Evolutionary conservation across 2,888 invertebrate species (phyloP), one percentile per base, ranked within the genome.

Genomic region (Amaurobius ferox): DNA sequence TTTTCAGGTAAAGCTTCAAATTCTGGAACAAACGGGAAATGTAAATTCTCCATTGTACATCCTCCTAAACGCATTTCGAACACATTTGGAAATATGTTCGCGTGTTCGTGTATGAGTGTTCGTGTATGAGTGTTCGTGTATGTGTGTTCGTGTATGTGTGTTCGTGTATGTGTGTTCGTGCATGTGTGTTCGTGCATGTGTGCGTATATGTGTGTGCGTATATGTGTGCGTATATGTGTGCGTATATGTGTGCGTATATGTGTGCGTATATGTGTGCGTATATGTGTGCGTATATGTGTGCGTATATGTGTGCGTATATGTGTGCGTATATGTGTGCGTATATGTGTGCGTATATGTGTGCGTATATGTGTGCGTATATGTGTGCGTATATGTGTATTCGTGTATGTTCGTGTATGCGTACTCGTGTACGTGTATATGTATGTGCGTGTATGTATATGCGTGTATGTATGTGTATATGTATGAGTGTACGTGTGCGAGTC

Each of bases 181-280:
- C 61, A 61, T 61, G 23, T 61, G 61, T 61, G 61, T 23, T 6
- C 61, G 11, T 61, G 61, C 28, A 28, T 61, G 61, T 28, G 61
- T 61, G 11, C 5, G 9, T 11, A 61, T 28, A 61, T 61, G 61
- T 28, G 28, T 61, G 23, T 61, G 61, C 11, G 61, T 23, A 9
- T 28, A 11, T 61, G 61, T 61, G 11, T 61, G 9, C 9, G 11
- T 61, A 61, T 26, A 26, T 61, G 11, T 61, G 28, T 28, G 11
- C 11, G 11, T 26, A 61, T 61, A 26, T 61, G 11, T 61, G 11
- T 23, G 9, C 11, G 28, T 61, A 11, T 61, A 11, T 61, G 61
- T 26, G 11, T 61, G 11, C 9, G 11, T 61, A 11, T 28, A 9
- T 28, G 28, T 61, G 61, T 28, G 11, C 11, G 9, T 61, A 28